Evolutionary conservation across 2,113 vertebrate genomes (phyloP).

Genomic region (Rhinogobius similis): DNA sequence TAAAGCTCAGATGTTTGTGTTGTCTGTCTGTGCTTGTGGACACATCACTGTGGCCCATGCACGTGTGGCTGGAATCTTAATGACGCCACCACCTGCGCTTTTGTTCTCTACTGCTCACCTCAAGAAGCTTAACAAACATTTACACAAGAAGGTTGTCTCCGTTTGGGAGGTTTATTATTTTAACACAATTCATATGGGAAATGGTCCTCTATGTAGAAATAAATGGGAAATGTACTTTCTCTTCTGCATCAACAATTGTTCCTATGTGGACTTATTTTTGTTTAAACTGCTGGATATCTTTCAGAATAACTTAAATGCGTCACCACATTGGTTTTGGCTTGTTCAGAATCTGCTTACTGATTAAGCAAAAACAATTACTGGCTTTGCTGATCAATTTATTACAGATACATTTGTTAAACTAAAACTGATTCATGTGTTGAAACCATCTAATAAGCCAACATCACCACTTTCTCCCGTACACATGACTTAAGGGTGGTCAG

Average conservation of each 20-base stretch:
- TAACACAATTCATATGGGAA: neutral
- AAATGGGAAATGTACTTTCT: neutral
- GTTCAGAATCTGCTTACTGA: too few relatives aligned
- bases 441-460: too few relatives aligned
- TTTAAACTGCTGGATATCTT: too few relatives aligned
- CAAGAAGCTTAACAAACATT: neutral
- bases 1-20: conserved; percentile 33
- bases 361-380: too few relatives aligned
- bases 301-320: too few relatives aligned
- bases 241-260: too few relatives aligned
- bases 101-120: conserved; percentile 38
- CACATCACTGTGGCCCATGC: neutral
- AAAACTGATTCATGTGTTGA: too few relatives aligned
- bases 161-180: neutral
- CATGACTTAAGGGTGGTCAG: conserved; percentile 61
- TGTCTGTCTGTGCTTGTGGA: conserved; percentile 10
- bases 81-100: conserved; percentile 22
- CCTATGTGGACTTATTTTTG: too few relatives aligned
- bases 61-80: conserved; percentile 50
- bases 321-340: too few relatives aligned
- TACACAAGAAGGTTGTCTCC: neutral
- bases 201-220: neutral
- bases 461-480: neutral
- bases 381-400: too few relatives aligned
- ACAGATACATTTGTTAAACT: too few relatives aligned